Conservation (phyloP, 1,140 invertebrate genomes). For the Diachasma alloeum region DNA sequence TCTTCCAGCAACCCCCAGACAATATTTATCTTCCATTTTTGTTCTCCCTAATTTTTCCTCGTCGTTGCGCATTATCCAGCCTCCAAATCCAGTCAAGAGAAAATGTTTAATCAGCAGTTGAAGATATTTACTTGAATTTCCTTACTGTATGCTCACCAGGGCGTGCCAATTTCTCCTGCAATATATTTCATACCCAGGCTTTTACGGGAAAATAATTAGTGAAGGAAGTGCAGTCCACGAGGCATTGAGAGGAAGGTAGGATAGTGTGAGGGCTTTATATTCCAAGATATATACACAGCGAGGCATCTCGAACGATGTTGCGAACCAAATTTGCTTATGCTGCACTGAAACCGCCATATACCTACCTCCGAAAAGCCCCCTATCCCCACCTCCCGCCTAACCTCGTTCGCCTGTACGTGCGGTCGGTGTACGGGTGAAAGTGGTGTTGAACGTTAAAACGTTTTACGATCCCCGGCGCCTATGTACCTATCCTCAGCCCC, state of each 20-base stretch:
- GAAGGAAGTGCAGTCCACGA: constrained; percentile 19
- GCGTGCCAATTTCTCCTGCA: neutral
- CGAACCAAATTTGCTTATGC: constrained; percentile 35
- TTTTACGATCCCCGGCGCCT: neutral
- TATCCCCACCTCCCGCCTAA: neutral
- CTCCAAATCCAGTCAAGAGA: neutral
- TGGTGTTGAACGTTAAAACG: constrained; percentile 7
- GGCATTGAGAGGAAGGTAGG: constrained; percentile 16
- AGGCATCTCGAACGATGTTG: constrained; percentile 15
- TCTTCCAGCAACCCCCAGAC: no score
- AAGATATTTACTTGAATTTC: neutral
- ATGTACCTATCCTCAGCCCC: neutral
- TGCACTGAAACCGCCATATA: constrained; percentile 29
- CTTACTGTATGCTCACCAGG: neutral
- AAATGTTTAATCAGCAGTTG: constrained; percentile 8
- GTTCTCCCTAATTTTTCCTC: neutral
- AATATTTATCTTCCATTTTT: neutral
- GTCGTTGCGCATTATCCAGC: neutral
- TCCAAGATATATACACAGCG: neutral
- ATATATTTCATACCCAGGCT: constrained; percentile 20
- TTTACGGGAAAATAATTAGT: constrained; percentile 47
- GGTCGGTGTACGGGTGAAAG: neutral
- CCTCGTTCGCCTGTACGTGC: neutral
- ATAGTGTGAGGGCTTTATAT: constrained; percentile 10
- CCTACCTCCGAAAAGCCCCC: constrained; percentile 6